Percentiles rank a stretch among this genome's conserved stretches.
These are phyloP conservation scores for Nothura maculosa DNA, from an alignment of 2,797 vertebrate genomes.

Conservation along the genomic window DNA sequence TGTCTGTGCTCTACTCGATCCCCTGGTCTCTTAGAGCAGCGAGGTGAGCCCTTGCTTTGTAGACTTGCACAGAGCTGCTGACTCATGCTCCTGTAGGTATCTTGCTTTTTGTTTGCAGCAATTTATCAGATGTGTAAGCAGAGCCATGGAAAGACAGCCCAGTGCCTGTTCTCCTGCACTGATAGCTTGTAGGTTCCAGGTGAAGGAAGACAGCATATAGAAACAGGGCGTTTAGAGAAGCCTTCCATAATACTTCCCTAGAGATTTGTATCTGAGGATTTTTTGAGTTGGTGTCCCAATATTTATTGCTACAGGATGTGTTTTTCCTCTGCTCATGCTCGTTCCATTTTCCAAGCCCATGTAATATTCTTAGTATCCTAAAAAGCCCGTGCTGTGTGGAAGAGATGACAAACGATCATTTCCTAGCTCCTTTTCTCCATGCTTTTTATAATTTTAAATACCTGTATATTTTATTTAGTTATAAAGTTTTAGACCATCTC, in stretches of 20 bases:
- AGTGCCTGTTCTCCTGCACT: background rate
- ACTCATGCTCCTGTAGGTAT: background rate
- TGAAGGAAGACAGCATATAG: background rate
- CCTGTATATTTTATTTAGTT: background rate
- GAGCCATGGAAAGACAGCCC: background rate
- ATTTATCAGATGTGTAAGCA: constrained; percentile 5
- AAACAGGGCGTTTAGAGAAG: background rate
- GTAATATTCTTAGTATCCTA: background rate
- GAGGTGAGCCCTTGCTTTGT: background rate
- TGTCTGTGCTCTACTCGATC: background rate
- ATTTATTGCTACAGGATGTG: background rate
- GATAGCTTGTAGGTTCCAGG: background rate
- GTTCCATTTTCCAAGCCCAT: background rate
- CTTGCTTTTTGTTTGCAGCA: constrained; percentile 12
- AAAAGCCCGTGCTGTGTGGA: background rate
- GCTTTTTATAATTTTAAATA: background rate
- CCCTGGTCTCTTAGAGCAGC: background rate
- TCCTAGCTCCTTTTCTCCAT: background rate
- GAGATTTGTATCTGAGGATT: background rate
- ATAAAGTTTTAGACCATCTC: background rate
- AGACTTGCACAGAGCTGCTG: background rate
- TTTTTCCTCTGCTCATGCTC: background rate
- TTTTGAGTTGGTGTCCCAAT: background rate
- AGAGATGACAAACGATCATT: background rate
- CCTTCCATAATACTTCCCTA: background rate